Base-by-base conservation (phyloP, 1,140 invertebrate genomes). In the Phenacoccus solenopsis region DNA sequence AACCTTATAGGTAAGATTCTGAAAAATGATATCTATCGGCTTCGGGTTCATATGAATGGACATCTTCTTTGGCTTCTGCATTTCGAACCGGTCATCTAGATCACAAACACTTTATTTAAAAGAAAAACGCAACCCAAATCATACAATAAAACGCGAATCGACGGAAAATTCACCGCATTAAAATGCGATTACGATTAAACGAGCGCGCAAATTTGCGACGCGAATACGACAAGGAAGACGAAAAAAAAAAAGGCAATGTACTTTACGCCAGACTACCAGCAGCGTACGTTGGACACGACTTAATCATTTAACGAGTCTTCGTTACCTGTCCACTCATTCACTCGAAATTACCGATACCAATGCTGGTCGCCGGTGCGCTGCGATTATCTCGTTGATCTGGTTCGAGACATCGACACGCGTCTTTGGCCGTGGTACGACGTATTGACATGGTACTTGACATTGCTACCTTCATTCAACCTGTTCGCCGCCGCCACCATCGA, bases 381-480 rank as follows among this genome's bases (percentile, higher is more conserved):
- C 59, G 59, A 64, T 16, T 20, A 20, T 64, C 20, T 5, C 56
- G 56, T 59, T 25, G 59, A 27, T 27, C 25, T 24, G 22, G 59
- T 64, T 64, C 59, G 59, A 24, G 3, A 9, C 56, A 59, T 3
- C 10, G 59, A 64, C 59, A 64, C 25, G 59, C 59, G 59, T 64
- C 59, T 64, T 27, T 16, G 59, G 59, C 21, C 59, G 13, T 64
- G 13, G 59, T 27, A 27, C 16, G 7, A 9, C 56, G 20, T 22
- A 20, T 59, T 59, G 56, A 59, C 56, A 27, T 64, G 20, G 59
- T 20, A 64, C 59, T 64, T 64, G 59, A 64, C 59, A 64, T 64
- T 64, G 59, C 56, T 49, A 49, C 38, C 12, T 49, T 5, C 38
- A 9, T 49, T 9, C 38, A 2, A 4, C 16, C 5, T n/a, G 16